Evolutionary conservation across 64 coral and sea anemone genomes (phyloP).

Genomic region (Stylophora pistillata): DNA sequence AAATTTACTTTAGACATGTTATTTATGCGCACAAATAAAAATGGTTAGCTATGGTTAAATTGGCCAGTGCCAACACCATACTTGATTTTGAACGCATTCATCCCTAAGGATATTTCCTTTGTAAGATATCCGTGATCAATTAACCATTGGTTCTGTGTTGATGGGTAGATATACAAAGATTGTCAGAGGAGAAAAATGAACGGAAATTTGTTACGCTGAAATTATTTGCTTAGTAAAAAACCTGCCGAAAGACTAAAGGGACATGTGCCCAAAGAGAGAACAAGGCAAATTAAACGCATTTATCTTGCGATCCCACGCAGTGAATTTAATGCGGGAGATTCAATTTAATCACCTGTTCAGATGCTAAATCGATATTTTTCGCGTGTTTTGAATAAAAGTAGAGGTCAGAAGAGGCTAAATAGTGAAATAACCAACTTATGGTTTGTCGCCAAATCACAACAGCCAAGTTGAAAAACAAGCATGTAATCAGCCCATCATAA

Average conservation of each 20-base stretch:
- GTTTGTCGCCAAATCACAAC: too few species aligned
- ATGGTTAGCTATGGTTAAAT: too few species aligned
- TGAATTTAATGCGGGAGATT: background rate
- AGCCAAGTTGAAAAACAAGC: too few species aligned
- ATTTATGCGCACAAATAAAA: too few species aligned
- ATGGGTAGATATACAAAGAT: background rate
- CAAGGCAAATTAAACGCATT: background rate
- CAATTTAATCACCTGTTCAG: background rate
- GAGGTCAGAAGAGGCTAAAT: too few species aligned
- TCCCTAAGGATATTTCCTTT: background rate
- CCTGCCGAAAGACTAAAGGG: background rate
- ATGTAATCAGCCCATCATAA: too few species aligned
- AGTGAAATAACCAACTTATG: too few species aligned
- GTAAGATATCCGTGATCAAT: background rate
- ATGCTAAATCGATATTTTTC: background rate
- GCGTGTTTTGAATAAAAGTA: background rate
- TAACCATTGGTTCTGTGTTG: background rate
- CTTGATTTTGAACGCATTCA: background rate
- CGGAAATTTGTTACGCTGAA: background rate
- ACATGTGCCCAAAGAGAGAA: background rate
- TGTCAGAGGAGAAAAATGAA: background rate
- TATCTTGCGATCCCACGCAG: background rate
- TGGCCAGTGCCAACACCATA: too few species aligned
- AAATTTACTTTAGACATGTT: too few species aligned
- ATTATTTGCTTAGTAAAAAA: background rate